A percentile compares a stretch with the other conserved stretches of the same genome.
Conservation (phyloP, 30 jellyfish, hydroid and myxozoan species). For the Aurelia sp. region DNA sequence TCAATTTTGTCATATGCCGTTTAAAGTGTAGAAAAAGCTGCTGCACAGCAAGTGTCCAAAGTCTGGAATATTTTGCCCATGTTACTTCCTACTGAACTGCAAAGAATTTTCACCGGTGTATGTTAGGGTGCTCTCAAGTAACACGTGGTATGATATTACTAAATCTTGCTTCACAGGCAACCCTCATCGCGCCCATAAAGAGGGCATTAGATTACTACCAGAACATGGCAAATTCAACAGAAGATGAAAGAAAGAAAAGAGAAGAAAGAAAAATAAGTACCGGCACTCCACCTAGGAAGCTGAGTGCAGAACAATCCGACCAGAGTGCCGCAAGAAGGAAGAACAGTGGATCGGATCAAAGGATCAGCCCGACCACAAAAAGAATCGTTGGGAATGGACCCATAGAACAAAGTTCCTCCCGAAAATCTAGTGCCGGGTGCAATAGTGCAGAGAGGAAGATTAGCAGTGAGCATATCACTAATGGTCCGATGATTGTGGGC, state of each 20-base stretch:
- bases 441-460: slow-evolving; percentile 64
- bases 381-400: slow-evolving; percentile 50
- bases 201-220: slow-evolving; percentile 92
- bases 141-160: not conserved
- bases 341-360: slow-evolving; percentile 43
- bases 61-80: too few species aligned
- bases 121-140: too few species aligned
- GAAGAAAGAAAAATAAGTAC: slow-evolving; percentile 64
- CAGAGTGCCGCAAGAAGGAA: not conserved
- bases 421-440: slow-evolving; percentile 71
- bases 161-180: slow-evolving; percentile 38
- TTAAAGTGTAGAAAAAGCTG: too few species aligned
- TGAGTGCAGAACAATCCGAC: slow-evolving; percentile 54
- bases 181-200: slow-evolving; percentile 75
- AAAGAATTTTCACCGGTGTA: too few species aligned
- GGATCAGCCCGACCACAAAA: slow-evolving; percentile 37
- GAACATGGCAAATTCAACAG: slow-evolving; percentile 91
- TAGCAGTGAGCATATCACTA: slow-evolving; percentile 69
- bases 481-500: slow-evolving; percentile 71
- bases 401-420: slow-evolving; percentile 29
- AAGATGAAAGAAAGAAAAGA: slow-evolving; percentile 82
- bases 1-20: too few species aligned
- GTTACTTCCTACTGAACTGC: too few species aligned
- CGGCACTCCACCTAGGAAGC: slow-evolving; percentile 59
- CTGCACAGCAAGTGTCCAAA: too few species aligned